Percentiles rank a stretch among this genome's conserved stretches.
Evolutionary conservation across 1,140 invertebrate genomes (phyloP).

Genomic region (Drosophila bocki): DNA sequence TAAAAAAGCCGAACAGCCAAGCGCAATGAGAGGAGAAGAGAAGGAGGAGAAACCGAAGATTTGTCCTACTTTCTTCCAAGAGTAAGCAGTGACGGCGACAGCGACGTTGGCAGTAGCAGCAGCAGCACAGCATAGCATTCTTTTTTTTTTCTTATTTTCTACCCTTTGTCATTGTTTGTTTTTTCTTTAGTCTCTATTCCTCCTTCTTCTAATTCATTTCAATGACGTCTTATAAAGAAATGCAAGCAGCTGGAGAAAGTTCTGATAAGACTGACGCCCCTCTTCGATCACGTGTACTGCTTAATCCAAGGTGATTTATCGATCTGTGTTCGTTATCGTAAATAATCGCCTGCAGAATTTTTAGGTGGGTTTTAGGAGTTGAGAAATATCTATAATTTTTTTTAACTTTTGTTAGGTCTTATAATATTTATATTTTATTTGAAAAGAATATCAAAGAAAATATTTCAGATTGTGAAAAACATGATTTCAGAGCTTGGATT

Average conservation of each 20-base stretch:
- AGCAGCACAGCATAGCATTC: slow-evolving; percentile 32
- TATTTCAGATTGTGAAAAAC: background rate
- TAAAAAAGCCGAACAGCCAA: background rate
- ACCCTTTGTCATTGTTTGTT: slow-evolving; percentile 57
- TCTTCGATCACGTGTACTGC: slow-evolving; percentile 2
- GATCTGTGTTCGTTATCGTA: background rate
- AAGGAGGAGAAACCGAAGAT: slow-evolving; percentile 49
- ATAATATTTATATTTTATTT: background rate
- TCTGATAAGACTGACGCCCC: slow-evolving; percentile 9
- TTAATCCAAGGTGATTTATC: background rate
- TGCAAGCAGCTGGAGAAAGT: slow-evolving; percentile 56
- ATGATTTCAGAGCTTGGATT: background rate
- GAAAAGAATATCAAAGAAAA: background rate
- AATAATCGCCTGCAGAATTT: background rate
- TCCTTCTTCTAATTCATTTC: slow-evolving; percentile 75
- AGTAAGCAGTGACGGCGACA: slow-evolving; percentile 17
- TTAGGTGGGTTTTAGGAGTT: background rate
- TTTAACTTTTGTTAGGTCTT: background rate
- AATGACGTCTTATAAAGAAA: slow-evolving; percentile 69
- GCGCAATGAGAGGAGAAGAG: background rate
- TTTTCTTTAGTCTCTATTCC: slow-evolving; percentile 8
- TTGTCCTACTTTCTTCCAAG: slow-evolving; percentile 79
- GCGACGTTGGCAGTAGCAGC: slow-evolving; percentile 8
- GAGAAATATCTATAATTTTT: background rate
- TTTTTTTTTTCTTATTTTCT: slow-evolving; percentile 55